A percentile compares a stretch with the other conserved stretches of the same genome.
Conservation (phyloP, 2,888 invertebrate species). For the Salpingus planirostris region DNA sequence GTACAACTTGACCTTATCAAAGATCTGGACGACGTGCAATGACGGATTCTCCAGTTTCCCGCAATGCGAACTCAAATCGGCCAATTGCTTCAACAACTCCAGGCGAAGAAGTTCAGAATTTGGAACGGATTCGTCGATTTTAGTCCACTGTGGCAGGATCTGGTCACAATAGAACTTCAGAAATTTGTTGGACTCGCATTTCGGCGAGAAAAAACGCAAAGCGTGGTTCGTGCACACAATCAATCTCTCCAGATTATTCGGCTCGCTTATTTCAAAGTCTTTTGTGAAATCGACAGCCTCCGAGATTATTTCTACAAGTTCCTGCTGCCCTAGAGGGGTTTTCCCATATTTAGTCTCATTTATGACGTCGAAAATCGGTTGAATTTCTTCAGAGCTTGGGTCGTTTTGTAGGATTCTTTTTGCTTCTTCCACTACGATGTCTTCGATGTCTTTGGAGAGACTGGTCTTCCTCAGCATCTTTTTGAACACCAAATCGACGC, state of each 20-base stretch:
- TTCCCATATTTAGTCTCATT: constrained; percentile 70
- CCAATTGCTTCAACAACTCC: constrained; percentile 76
- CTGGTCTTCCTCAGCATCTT: constrained; percentile 62
- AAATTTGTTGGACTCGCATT: constrained; percentile 78
- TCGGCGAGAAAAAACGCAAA: constrained; percentile 37
- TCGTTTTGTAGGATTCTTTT: constrained; percentile 81
- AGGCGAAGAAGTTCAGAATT: constrained; percentile 62
- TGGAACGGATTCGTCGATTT: constrained; percentile 57
- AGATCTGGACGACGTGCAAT: constrained; percentile 65
- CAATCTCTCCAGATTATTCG: constrained; percentile 59
- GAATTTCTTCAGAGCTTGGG: constrained; percentile 88
- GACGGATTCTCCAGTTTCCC: constrained; percentile 68
- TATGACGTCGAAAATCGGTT: constrained; percentile 64
- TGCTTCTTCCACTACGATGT: constrained; percentile 70
- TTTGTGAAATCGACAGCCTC: constrained; percentile 76
- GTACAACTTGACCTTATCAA: constrained; percentile 73
- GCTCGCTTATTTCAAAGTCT: constrained; percentile 49
- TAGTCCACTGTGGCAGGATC: constrained; percentile 66
- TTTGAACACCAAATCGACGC: constrained; percentile 71
- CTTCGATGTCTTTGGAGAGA: constrained; percentile 77
- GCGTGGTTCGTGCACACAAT: constrained; percentile 81
- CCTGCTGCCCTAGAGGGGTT: constrained; percentile 71
- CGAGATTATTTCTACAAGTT: constrained; percentile 75
- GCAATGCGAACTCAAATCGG: constrained; percentile 72
- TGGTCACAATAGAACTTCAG: constrained; percentile 77